Conservation (phyloP, 2,888 invertebrate genomes). For the Drosophila neotestacea region DNA sequence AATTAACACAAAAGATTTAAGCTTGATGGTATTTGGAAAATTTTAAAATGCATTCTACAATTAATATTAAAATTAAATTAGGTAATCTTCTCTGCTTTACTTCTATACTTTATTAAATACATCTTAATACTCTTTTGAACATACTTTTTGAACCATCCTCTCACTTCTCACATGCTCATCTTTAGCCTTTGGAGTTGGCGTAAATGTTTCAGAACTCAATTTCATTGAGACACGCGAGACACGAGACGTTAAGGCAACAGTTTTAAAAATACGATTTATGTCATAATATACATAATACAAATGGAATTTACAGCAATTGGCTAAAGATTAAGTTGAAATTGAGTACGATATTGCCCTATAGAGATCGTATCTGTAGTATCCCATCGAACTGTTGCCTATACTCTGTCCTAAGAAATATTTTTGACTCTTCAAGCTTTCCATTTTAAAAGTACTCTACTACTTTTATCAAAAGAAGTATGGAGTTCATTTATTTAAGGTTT, state of each 20-base stretch:
- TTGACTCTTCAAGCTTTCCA: too few species aligned
- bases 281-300: conserved; percentile 46
- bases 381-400: not conserved
- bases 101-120: too few species aligned
- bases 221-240: conserved; percentile 19
- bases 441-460: too few species aligned
- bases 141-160: conserved; percentile 1
- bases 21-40: too few species aligned
- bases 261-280: conserved; percentile 60
- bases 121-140: too few species aligned
- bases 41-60: too few species aligned
- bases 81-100: not conserved
- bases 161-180: not conserved
- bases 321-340: conserved; percentile 23
- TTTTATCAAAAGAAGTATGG: too few species aligned
- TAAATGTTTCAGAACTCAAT: conserved; percentile 40
- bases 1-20: too few species aligned
- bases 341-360: not conserved
- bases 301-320: conserved; percentile 45
- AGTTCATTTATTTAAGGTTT: too few species aligned
- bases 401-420: too few species aligned
- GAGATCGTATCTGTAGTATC: not conserved
- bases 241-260: conserved; percentile 27
- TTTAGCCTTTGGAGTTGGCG: conserved; percentile 4
- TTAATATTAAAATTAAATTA: not conserved